Base-by-base conservation (phyloP, 2,888 invertebrate genomes). In the Emesis castigata region DNA sequence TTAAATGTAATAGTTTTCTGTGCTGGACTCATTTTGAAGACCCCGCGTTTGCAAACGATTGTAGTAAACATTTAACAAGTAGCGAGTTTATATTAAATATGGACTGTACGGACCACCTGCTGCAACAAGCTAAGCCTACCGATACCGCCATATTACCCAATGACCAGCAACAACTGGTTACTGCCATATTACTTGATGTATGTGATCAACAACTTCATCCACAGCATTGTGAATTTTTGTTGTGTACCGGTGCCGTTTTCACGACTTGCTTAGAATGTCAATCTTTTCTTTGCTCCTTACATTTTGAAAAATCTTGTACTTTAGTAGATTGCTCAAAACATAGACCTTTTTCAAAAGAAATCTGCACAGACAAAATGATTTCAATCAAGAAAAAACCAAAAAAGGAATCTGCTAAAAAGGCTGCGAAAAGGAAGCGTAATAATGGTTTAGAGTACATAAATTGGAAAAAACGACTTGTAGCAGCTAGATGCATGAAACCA, bases 311-410 rank as follows among this genome's bases (percentile, higher is more conserved):
- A 20, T 56, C 2, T 56, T 56, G 18, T 56, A 56, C 18, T 18
- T 18, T 8, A 18, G 18, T 18, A 18, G 20, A 56, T 18, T 56
- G 56, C 18, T 18, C 20, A 20, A 18, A 18, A 34, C 92, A 53
- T 53, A 53, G 0, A 18, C 18, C 53, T 6, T 53, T 53, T 18
- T 53, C 53, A 18, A 53, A 53, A 16, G 53, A 18, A 53, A 53
- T 53, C 16, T 53, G 53, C 48, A 48, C 48, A 48, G 48, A 48
- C 7, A 48, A 48, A 16, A 69, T 44, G 56, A 44, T 44, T 48
- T 22, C 58, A 68, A 61, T 58, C 44, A 56, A 74, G 29, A 61
- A 16, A 48, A 48, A 48, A 44, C 1, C 44, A 8, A 48, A n/a
- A 48, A 44, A 8, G 9, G 48, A 48, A 48, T 48, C 48, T 48